Conservation (phyloP, 2,113 vertebrate genomes). For the Propithecus coquereli region DNA sequence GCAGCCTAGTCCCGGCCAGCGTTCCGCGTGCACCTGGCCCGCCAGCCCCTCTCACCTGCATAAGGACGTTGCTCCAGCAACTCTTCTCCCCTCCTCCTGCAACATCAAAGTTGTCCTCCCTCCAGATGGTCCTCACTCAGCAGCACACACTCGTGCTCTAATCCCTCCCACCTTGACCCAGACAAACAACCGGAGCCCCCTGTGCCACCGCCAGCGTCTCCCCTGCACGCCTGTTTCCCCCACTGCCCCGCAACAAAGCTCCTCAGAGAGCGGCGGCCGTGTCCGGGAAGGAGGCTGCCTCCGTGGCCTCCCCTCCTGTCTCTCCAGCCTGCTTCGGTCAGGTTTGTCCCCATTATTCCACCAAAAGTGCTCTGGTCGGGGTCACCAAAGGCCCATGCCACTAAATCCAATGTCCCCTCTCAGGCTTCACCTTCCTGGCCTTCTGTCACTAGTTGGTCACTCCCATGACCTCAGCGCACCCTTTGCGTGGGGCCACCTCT, state of each 20-base stretch:
- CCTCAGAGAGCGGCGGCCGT: no score
- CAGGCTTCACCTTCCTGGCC: background rate
- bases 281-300: background rate
- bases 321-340: background rate
- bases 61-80: fast-evolving
- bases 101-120: no score
- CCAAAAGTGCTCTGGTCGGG: background rate
- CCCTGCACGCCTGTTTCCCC: no score
- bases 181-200: background rate
- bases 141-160: background rate
- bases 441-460: fast-evolving
- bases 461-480: background rate
- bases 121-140: background rate
- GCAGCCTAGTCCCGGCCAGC: background rate
- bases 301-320: no score
- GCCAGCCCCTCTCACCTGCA: background rate
- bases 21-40: background rate
- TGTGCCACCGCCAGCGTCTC: fast-evolving
- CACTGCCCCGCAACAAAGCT: background rate
- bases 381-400: fast-evolving
- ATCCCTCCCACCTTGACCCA: background rate
- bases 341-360: background rate
- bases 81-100: background rate
- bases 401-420: no score
- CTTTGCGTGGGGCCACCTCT: background rate